Base-by-base conservation (phyloP, 2,113 vertebrate genomes). In the Proterorhinus semilunaris region DNA sequence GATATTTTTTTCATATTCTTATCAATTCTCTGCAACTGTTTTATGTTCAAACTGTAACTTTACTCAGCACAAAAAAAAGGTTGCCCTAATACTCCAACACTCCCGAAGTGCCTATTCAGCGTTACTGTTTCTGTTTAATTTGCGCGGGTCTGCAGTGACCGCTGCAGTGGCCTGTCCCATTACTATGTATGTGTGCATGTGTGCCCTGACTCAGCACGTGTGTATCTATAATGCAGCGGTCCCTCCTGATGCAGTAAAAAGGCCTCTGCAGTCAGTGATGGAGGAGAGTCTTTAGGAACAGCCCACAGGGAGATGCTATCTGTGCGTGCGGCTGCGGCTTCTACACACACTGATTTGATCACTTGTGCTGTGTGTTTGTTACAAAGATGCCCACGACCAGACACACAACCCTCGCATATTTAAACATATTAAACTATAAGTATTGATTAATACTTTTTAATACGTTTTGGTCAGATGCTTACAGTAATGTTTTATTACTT, bases 261-360 rank as follows among this genome's bases (percentile, higher is more conserved):
- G 69, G 79, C 72, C 69, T 84, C 83, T 84, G 83, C 86, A 83
- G 83, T 88, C 82, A 83, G 83, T 88, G 88, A 89, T 86, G 87
- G 86, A 89, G 79, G 85, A 89, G 76, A 78, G 77, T 88, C 82
- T 90, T 89, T 89, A 90, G 78, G 72, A 65, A 72, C 76, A 82
- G 66, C 59, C 81, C 85, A 82, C 79, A 59, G 68, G 72, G 85
- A 83, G 85, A 84, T 76, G 77, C 70, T 87, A 85, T 85, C 69
- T 13, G 51, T 65, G 65, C 49, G 70, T 63, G 64, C 54, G 74
- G 47, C 65, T 71, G 66, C 43, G 36, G 45, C 62, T 64, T 53
- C 62, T 65, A 69, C 42, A 66, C 13, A 78, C 49, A 79, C 78
- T 21, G 71, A 87, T 84, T 71, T 70, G 84, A 88, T 90, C 83